Base-by-base conservation (phyloP, 2,797 vertebrate genomes). In the Notolabrus celidotus region DNA sequence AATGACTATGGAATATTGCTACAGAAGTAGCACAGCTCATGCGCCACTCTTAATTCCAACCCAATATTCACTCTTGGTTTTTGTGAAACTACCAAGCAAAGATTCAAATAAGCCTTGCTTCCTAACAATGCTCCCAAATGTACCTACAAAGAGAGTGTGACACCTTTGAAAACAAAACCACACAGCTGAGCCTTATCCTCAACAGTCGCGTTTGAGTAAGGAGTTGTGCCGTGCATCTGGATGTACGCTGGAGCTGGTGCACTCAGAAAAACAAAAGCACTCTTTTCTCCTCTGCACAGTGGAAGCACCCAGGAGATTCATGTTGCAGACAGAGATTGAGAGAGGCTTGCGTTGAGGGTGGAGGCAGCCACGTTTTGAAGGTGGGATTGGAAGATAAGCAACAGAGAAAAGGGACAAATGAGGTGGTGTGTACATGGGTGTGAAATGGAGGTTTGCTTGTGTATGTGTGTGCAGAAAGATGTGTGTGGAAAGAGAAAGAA, bases 221-320 rank as follows among this genome's bases (percentile, higher is more conserved):
- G 34, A 72, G 23, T 17, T 59, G 16, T 58, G 43, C 41, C 39
- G 60, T 62, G 45, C 71, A 20, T 57, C 20, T 65, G 27, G 53
- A 73, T 69, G 61, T 49, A 75, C 29, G 36, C 1, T 27, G 69
- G 45, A 82, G 62, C 11, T 66, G 59, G 49, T 47, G 19, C 67
- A 43, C 63, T 77, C 25, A 36, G 54, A 43, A 74, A 75, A 78
- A 63, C 20, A 34, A 84, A 82, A 84, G 67, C 62, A 29, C 33
- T 61, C 10, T 47, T 59, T 62, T 71, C 64, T 82, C 20, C 31
- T 57, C 29, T 75, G 65, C 79, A 64, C 53, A 25, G 58, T 17
- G 50, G 53, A 79, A 49, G 57, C 9, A 71, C 84, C 74, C 82
- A 14, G 49, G 76, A 85, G 83, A 85, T 27, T 76, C 51, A 49